phyloP scores from a whole-genome alignment of 64 coral and sea anemone species.

The Astreopora myriophthalma region DNA sequence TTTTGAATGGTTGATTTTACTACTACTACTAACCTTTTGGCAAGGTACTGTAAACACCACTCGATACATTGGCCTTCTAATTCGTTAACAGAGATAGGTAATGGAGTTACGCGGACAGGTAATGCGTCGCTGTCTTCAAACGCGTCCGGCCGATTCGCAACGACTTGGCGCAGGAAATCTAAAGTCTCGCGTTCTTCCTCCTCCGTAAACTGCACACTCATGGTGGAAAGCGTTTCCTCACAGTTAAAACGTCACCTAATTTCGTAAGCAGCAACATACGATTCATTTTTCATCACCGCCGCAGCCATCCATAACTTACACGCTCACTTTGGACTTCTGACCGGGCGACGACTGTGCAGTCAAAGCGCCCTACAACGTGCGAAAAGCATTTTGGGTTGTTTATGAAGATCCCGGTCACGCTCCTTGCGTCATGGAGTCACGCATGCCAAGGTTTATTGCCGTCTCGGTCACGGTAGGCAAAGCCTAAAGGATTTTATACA shows the following conservation, averaged over 20 bases:
- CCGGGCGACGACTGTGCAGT: not conserved
- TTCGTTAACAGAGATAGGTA: constrained; percentile 41
- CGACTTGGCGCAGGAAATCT: constrained; percentile 65
- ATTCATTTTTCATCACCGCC: not conserved
- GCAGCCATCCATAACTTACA: not conserved
- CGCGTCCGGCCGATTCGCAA: constrained; percentile 30
- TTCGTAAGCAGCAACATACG: not conserved
- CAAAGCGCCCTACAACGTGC: not conserved
- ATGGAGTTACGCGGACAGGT: constrained; percentile 71
- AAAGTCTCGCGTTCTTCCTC: constrained; percentile 56
- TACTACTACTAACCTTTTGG: constrained; percentile 45
- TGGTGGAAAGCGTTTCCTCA: constrained; percentile 1
- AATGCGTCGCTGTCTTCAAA: constrained; percentile 59
- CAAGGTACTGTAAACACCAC: constrained; percentile 79
- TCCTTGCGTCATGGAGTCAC: too few relatives aligned
- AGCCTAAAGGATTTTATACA: too few relatives aligned
- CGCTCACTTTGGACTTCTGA: too few relatives aligned
- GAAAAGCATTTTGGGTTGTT: constrained; percentile 25
- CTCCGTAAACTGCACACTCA: constrained; percentile 82
- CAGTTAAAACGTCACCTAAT: not conserved
- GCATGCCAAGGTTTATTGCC: too few relatives aligned
- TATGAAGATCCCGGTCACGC: too few relatives aligned
- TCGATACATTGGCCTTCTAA: constrained; percentile 76
- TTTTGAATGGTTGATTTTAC: not conserved
- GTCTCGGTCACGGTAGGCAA: too few relatives aligned